Percentiles rank a stretch among this genome's conserved stretches.
phyloP scores from a whole-genome alignment of 1,140 invertebrate genomes.

The Neodiprion fabricii region DNA sequence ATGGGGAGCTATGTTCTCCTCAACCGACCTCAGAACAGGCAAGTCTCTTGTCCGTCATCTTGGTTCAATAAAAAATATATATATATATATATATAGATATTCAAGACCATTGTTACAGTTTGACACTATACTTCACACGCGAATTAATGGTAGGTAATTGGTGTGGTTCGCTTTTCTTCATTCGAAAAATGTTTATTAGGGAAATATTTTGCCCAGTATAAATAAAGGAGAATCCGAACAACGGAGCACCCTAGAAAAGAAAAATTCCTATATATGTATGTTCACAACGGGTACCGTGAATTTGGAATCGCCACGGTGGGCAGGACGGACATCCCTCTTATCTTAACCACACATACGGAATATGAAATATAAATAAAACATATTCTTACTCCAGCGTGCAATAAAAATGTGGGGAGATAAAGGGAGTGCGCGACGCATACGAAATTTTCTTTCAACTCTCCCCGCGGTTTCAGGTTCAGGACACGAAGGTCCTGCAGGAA shows the following conservation, averaged over 20 bases:
- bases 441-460: conserved; percentile 42
- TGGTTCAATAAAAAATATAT: too few relatives aligned
- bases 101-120: too few relatives aligned
- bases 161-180: too few relatives aligned
- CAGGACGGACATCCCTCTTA: conserved; percentile 22
- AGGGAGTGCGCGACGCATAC: conserved; percentile 60
- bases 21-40: too few relatives aligned
- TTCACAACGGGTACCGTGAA: background rate
- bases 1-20: too few relatives aligned
- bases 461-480: background rate
- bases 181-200: too few relatives aligned
- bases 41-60: too few relatives aligned
- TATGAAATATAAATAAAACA: conserved; percentile 63
- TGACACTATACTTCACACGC: too few relatives aligned
- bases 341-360: conserved; percentile 48
- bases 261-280: conserved; percentile 19
- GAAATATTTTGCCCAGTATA: too few relatives aligned
- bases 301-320: background rate
- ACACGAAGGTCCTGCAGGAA: conserved; percentile 11
- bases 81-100: too few relatives aligned
- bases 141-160: too few relatives aligned
- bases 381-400: conserved; percentile 53
- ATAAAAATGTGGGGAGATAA: conserved; percentile 62
- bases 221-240: too few relatives aligned
- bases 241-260: background rate